Percentiles rank a stretch among this genome's conserved stretches.
These are phyloP conservation scores for Salvelinus sp. DNA, from an alignment of 2,113 vertebrate species.

Conservation along the genomic window DNA sequence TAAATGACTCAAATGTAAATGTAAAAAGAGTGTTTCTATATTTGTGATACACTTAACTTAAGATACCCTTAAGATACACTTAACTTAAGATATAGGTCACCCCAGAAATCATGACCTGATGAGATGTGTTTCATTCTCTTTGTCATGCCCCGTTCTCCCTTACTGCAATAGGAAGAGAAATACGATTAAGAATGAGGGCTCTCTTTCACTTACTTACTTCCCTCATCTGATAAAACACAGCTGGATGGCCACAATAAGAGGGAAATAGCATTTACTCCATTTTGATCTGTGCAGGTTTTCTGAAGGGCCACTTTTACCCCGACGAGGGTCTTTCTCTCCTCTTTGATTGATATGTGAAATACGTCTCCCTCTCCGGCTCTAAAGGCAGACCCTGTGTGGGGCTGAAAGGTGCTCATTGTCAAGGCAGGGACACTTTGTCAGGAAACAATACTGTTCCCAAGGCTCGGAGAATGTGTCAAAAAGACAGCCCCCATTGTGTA, in stretches of 20 bases:
- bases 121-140: not conserved
- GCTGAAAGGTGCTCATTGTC: slow-evolving; percentile 84
- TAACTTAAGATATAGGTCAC: not conserved
- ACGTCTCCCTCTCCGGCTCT: slow-evolving; percentile 74
- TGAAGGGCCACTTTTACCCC: slow-evolving; percentile 71
- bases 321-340: slow-evolving; percentile 59
- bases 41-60: not conserved
- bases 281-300: slow-evolving; percentile 62
- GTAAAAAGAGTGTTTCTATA: not conserved
- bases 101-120: not conserved
- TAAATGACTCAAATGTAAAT: no score
- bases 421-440: slow-evolving; percentile 77
- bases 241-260: slow-evolving; percentile 63
- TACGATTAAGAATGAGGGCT: not conserved
- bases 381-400: slow-evolving; percentile 76
- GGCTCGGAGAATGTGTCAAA: slow-evolving; percentile 75
- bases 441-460: slow-evolving; percentile 83
- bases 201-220: not conserved
- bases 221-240: slow-evolving; percentile 41
- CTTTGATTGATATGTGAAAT: slow-evolving; percentile 87
- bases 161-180: not conserved
- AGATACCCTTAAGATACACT: not conserved
- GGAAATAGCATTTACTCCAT: slow-evolving; percentile 68
- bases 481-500: slow-evolving; percentile 78
- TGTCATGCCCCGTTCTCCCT: not conserved